phyloP scores from a whole-genome alignment of 2,888 invertebrate species.

The Drosophila hamatofila region DNA sequence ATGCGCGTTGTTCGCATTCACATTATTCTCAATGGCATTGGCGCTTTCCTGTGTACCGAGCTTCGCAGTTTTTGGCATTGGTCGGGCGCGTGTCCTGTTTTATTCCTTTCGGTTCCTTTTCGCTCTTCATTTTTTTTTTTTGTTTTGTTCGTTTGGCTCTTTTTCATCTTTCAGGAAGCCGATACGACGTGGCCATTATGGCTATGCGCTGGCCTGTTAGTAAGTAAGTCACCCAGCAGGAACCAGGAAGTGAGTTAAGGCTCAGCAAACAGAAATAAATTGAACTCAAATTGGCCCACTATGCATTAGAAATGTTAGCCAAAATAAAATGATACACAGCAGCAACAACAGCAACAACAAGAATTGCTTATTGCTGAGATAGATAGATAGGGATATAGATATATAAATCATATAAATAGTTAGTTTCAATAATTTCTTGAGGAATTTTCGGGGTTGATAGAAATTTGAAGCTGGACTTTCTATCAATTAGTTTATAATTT shows the following conservation, averaged over 20 bases:
- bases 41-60: slow-evolving; percentile 57
- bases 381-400: not conserved
- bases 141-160: slow-evolving; percentile 15
- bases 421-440: not conserved
- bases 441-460: not conserved
- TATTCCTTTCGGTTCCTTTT: slow-evolving; percentile 30
- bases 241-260: slow-evolving; percentile 62
- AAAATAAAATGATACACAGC: not conserved
- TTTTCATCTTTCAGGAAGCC: slow-evolving; percentile 72
- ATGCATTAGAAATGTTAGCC: slow-evolving; percentile 52
- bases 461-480: not conserved
- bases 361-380: slow-evolving; percentile 3
- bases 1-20: slow-evolving; percentile 71
- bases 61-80: slow-evolving; percentile 57
- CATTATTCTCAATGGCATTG: slow-evolving; percentile 73
- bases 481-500: too few species aligned
- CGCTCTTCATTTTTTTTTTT: too few species aligned
- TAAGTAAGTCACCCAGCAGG: slow-evolving; percentile 69
- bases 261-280: slow-evolving; percentile 63
- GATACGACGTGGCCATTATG: slow-evolving; percentile 74
- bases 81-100: slow-evolving; percentile 49
- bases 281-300: slow-evolving; percentile 61
- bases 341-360: not conserved
- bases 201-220: slow-evolving; percentile 60
- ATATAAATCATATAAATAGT: too few species aligned